Conservation (phyloP, 2,888 invertebrate species). For the Drosophila histrio region DNA sequence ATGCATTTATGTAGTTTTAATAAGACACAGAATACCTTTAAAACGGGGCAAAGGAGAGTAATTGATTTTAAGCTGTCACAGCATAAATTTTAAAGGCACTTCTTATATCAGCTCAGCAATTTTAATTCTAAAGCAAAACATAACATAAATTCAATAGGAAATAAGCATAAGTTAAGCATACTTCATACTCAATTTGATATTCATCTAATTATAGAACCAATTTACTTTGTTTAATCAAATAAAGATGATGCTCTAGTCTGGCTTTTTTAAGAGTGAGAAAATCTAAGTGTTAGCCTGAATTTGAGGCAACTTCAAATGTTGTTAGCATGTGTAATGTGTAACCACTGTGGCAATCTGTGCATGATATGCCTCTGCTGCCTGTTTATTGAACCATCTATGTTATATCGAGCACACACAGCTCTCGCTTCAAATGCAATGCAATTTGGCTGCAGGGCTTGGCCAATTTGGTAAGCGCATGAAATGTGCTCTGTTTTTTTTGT, state of each 20-base stretch:
- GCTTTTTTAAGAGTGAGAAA: not conserved
- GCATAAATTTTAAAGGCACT: no score
- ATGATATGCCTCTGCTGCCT: not conserved
- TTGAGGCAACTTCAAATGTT: not conserved
- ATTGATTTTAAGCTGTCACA: no score
- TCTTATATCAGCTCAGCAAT: no score
- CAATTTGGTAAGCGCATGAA: conserved; percentile 20
- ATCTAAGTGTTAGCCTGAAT: no score
- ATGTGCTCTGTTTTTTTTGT: conserved; percentile 1
- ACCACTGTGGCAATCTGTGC: not conserved
- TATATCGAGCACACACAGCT: not conserved
- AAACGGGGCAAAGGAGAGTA: no score
- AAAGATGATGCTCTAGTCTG: not conserved
- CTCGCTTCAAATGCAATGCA: not conserved
- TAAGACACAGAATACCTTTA: no score
- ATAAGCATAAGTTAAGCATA: not conserved
- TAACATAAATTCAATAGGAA: not conserved
- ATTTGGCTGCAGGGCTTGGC: not conserved
- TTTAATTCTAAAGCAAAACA: no score
- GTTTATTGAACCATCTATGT: not conserved
- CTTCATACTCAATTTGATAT: not conserved
- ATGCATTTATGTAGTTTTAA: no score
- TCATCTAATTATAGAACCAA: not conserved
- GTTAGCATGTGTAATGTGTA: not conserved
- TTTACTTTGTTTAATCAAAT: not conserved